phyloP scores from a whole-genome alignment of 2,888 invertebrate species.

The Erannis defoliaria region DNA sequence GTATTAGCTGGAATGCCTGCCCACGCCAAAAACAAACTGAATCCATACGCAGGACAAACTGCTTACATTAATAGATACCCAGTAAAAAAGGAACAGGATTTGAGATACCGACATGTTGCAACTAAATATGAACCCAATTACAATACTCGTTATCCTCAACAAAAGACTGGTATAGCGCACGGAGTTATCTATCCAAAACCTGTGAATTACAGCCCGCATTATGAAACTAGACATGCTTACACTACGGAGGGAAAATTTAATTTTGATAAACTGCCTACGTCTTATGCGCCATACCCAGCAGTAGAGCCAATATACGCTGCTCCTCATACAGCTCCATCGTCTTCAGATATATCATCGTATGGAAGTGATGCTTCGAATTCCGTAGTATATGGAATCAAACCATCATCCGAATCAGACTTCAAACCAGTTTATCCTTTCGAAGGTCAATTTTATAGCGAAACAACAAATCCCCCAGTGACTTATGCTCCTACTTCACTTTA shows the following conservation, averaged over 20 bases:
- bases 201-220: slow-evolving; percentile 71
- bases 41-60: slow-evolving; percentile 80
- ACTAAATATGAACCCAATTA: slow-evolving; percentile 75
- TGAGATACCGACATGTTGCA: slow-evolving; percentile 78
- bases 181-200: slow-evolving; percentile 79
- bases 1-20: slow-evolving; percentile 90
- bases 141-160: slow-evolving; percentile 77
- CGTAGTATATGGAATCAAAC: slow-evolving; percentile 80
- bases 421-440: slow-evolving; percentile 82
- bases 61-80: slow-evolving; percentile 72
- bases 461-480: slow-evolving; percentile 72
- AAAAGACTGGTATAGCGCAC: slow-evolving; percentile 81
- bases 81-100: slow-evolving; percentile 77
- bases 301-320: slow-evolving; percentile 80
- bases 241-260: slow-evolving; percentile 74
- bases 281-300: slow-evolving; percentile 71
- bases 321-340: slow-evolving; percentile 68
- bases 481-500: slow-evolving; percentile 82
- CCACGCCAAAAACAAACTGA: slow-evolving; percentile 77
- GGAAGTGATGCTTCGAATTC: slow-evolving; percentile 72
- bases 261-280: slow-evolving; percentile 66
- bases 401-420: slow-evolving; percentile 75
- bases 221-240: slow-evolving; percentile 77
- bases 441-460: slow-evolving; percentile 74
- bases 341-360: slow-evolving; percentile 66